Base-by-base conservation (phyloP, 2,888 invertebrate species). In the Heliothis peltigera region DNA sequence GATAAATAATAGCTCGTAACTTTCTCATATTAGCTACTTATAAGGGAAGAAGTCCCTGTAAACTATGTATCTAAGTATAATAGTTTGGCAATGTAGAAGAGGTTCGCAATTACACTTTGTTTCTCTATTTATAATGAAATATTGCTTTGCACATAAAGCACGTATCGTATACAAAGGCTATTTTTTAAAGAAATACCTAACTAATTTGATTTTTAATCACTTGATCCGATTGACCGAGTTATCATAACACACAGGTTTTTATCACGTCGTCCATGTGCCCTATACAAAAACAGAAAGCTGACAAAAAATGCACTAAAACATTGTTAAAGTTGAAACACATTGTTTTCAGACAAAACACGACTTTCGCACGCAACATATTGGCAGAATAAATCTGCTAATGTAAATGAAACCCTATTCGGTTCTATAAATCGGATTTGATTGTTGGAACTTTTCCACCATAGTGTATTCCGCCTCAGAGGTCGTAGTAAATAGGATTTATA, bases 1-100 rank as follows among this genome's bases (percentile, higher is more conserved):
- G 75, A 80, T 80, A 82, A 82, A 81, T 75, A 79, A 79, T 79
- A 76, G 76, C 55, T 55, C 49, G 53, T 76, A 79, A 76, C 68
- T 78, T 79, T 65, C 58, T 54, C 64, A 62, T 73, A 76, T 79
- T 79, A 71, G 61, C 70, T 67, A 69, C 70, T 69, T 80, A 67
- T 69, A 68, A 57, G 55, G 51, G 43, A 70, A 70, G 25, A 68
- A 75, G 62, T 75, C 61, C 61, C 44, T 59, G 47, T 48, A 67
- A 68, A 74, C 43, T 70, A n/a, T n/a, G n/a, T n/a, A 77, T 48
- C 62, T 12, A 71, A 68, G 53, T 72, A 77, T 77, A 75, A 79
- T 79, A 77, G 73, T 69, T 72, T 62, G 62, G 58, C 22, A 60
- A 58, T 48, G 54, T 76, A 61, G 46, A 64, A 59, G 49, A 63